Evolutionary conservation across 2,888 invertebrate genomes (phyloP).

Genomic region (Platycnemis pennipes): DNA sequence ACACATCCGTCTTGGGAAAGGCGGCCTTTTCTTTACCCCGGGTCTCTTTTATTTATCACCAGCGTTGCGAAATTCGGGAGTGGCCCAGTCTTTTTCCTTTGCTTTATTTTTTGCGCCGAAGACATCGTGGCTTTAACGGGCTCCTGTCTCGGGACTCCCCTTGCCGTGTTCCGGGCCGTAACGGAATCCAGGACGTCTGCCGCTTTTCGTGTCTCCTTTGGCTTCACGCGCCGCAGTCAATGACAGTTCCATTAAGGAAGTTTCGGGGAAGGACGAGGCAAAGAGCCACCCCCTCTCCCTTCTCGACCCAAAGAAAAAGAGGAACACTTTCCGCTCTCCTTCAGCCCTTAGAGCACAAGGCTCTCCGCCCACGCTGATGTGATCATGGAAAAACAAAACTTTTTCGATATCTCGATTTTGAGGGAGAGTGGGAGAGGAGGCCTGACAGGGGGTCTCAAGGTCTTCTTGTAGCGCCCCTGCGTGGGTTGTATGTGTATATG

Average conservation of each 20-base stretch:
- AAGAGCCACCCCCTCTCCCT: not conserved
- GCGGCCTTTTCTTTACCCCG: not conserved
- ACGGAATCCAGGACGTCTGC: not conserved
- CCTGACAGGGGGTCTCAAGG: too few species aligned
- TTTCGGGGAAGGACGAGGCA: not conserved
- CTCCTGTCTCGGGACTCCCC: not conserved
- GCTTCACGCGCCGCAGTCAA: not conserved
- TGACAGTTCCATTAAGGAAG: constrained; percentile 11
- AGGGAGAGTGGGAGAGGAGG: not conserved
- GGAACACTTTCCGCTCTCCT: not conserved
- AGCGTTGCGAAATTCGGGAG: not conserved
- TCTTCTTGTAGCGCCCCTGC: too few species aligned
- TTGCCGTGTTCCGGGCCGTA: not conserved
- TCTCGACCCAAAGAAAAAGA: not conserved
- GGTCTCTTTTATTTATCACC: not conserved
- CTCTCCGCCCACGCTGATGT: not conserved
- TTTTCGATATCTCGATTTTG: not conserved
- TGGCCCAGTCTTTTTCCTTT: not conserved
- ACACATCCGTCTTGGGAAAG: not conserved
- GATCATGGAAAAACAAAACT: not conserved
- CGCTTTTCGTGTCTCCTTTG: not conserved
- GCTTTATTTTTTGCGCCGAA: not conserved
- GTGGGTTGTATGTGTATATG: too few species aligned
- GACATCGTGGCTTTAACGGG: not conserved
- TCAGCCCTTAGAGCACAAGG: not conserved